A percentile compares a stretch with the other conserved stretches of the same genome.
phyloP scores from a whole-genome alignment of 2,113 vertebrate genomes.

The Monopterus albus region DNA sequence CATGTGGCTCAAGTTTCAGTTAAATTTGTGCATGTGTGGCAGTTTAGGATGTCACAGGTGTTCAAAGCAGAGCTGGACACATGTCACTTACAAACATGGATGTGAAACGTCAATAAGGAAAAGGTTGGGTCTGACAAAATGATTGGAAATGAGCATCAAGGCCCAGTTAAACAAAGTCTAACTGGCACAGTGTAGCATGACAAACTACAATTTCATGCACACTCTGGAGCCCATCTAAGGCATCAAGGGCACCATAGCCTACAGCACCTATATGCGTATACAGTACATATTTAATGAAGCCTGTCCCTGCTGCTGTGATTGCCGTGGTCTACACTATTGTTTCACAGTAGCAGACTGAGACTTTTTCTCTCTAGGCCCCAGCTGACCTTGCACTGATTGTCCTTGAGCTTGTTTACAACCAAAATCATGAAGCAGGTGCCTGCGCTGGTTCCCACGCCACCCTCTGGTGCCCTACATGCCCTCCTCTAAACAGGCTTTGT shows the following conservation, averaged over 20 bases:
- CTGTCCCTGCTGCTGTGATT: neutral
- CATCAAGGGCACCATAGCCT: neutral
- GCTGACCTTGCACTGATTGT: slow-evolving; percentile 44
- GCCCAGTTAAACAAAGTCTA: slow-evolving; percentile 29
- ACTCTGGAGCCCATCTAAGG: neutral
- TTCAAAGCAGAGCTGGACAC: too few species aligned
- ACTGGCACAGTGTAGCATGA: slow-evolving; percentile 28
- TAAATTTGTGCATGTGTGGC: too few species aligned
- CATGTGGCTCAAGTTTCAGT: too few species aligned
- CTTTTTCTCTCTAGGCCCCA: slow-evolving; percentile 24
- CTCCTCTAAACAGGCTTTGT: slow-evolving; percentile 27
- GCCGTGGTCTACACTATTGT: neutral
- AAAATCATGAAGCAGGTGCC: slow-evolving; percentile 64
- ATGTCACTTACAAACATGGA: too few species aligned
- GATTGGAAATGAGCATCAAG: too few species aligned
- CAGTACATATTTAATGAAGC: neutral
- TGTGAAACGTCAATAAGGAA: too few species aligned
- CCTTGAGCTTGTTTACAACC: slow-evolving; percentile 57
- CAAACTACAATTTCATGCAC: neutral
- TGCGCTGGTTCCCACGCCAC: slow-evolving; percentile 60
- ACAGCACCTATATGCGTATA: neutral
- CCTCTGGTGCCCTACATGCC: slow-evolving; percentile 10
- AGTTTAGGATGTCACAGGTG: too few species aligned
- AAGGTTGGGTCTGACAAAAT: too few species aligned
- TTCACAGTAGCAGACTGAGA: neutral